Evolutionary conservation across 2,888 invertebrate species (phyloP), one percentile per base, ranked within the genome.

Genomic region (Carterocephalus palaemon): DNA sequence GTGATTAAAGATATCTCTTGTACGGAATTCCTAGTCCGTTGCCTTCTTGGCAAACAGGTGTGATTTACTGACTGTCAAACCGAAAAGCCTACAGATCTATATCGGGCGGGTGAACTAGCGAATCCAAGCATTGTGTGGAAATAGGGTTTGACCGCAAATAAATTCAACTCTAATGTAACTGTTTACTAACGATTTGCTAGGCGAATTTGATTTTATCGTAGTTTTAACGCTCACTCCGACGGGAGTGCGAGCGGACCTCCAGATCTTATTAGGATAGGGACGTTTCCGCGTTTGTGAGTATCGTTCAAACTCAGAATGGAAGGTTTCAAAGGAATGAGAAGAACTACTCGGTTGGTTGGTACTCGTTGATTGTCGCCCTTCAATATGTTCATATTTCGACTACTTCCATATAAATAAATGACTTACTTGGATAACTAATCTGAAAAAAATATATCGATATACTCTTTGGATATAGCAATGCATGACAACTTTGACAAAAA

Each of bases 51-150:
- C 20, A 3, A 6, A 23, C 16, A 36, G 23, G 15, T 17, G 16
- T 22, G 8, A 23, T 34, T 34, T 9, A 26, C 26, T 31, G 8
- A 12, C 8, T 7, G 22, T 15, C 5, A n/a, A n/a, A 23, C 4
- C 24, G 8, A 28, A 22, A 26, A 16, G 13, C 12, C 19, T 33
- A 6, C 10, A 19, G 41, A 33, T 17, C 13, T 2, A 6, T 41
- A 41, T 41, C 34, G 3, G 20, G 4, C 28, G 15, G 12, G 3
- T 6, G 22, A 28, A 36, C 28, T 34, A 28, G 8, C 28, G 13
- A 22, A 4, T 9, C 26, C n/a, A 29, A 23, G 36, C 29, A 45
- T 37, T 45, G 45, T 45, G 31, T 45, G 45, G 16, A 37, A 45
- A 45, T 45, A 15, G 24, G 31, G n/a, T 45, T 8, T 16, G 31